A percentile compares a stretch with the other conserved stretches of the same genome.
Evolutionary conservation across 2,888 invertebrate genomes (phyloP).

Genomic region (Diaprepes abbreviatus): DNA sequence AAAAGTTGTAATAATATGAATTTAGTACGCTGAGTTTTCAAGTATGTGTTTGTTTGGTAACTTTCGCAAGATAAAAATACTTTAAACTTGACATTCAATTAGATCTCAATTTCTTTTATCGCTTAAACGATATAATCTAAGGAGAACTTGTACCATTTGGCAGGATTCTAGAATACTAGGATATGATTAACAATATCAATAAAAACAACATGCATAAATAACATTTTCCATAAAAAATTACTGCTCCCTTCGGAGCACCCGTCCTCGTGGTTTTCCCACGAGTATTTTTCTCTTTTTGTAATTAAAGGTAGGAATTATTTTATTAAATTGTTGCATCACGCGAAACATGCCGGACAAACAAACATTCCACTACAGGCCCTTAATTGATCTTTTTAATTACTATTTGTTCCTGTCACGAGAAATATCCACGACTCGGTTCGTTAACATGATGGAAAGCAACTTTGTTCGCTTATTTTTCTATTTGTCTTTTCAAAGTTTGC

Average conservation of each 20-base stretch:
- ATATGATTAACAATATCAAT: no score
- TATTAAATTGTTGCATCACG: neutral
- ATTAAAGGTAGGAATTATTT: neutral
- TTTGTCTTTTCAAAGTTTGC: neutral
- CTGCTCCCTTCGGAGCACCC: neutral
- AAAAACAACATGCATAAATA: no score
- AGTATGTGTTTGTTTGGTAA: no score
- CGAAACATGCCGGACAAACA: constrained; percentile 13
- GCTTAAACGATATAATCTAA: no score
- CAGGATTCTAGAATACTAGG: no score
- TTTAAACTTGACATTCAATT: no score
- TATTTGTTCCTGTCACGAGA: constrained; percentile 31
- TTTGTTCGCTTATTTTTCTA: neutral
- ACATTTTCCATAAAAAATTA: no score
- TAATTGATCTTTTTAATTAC: constrained; percentile 19
- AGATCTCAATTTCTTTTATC: no score
- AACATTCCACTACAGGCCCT: neutral
- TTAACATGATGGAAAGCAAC: constrained; percentile 6
- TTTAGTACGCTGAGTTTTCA: no score
- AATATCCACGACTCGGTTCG: neutral
- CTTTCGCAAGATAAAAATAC: no score
- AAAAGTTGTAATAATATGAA: no score
- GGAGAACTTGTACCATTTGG: no score
- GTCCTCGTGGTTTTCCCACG: neutral
- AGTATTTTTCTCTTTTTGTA: neutral